phyloP scores from a whole-genome alignment of 2,113 vertebrate genomes.

The Campylomormyrus numenius region DNA sequence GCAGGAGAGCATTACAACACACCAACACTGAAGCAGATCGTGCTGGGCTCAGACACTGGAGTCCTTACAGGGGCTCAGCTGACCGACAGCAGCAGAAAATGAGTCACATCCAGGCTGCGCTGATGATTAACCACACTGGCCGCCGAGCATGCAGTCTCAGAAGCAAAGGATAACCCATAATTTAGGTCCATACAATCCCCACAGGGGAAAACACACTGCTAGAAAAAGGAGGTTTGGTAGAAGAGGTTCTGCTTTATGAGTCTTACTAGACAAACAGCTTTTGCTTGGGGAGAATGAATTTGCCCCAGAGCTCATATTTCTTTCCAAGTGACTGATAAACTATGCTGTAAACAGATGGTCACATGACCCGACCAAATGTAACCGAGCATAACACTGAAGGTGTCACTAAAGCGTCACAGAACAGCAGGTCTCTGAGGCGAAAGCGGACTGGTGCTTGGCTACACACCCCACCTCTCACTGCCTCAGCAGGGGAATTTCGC shows the following conservation, averaged over 20 bases:
- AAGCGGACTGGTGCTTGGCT: not conserved
- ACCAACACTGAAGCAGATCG: not conserved
- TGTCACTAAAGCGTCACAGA: not conserved
- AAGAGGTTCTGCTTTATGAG: not conserved
- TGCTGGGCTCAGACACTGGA: not conserved
- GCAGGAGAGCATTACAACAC: not conserved
- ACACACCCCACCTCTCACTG: not conserved
- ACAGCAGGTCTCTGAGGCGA: not conserved
- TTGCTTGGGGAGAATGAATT: not conserved
- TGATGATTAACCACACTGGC: not conserved
- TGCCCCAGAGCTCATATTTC: not conserved
- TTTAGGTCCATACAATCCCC: not conserved
- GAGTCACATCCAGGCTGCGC: not conserved
- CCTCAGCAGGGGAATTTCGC: not conserved
- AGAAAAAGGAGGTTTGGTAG: not conserved
- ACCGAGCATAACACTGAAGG: not conserved
- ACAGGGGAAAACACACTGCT: not conserved
- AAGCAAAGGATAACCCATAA: not conserved
- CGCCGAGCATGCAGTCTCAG: not conserved
- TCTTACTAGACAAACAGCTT: not conserved
- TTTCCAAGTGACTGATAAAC: not conserved
- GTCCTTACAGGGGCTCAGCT: not conserved
- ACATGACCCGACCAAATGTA: not conserved
- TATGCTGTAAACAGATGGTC: not conserved
- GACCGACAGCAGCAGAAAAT: not conserved